These are phyloP conservation scores for Stichodactyla mertensii DNA, from an alignment of 64 coral and sea anemone species.

Conservation along the genomic window DNA sequence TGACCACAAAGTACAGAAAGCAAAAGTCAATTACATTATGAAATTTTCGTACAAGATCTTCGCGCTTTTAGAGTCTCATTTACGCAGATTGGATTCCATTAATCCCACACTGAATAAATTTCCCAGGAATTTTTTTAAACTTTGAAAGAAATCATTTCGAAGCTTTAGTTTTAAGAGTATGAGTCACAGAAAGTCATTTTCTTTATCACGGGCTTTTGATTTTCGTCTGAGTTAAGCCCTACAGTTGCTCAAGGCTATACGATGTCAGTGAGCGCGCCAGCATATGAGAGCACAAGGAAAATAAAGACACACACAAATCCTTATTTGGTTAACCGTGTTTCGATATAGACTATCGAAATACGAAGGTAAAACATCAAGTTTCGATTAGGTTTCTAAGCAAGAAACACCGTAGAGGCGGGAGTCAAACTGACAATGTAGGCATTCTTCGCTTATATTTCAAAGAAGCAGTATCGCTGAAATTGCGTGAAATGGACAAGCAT, in stretches of 20 bases:
- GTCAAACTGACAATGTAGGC: background rate
- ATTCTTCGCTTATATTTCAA: background rate
- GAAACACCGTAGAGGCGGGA: background rate
- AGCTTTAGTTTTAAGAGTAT: background rate
- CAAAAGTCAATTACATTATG: background rate
- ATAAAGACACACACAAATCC: background rate
- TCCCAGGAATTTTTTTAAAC: no score
- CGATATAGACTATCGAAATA: background rate
- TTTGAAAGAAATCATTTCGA: no score
- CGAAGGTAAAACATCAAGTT: background rate
- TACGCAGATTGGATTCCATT: no score
- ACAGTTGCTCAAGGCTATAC: background rate
- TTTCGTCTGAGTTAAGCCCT: background rate
- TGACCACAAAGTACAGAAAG: background rate
- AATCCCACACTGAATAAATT: no score
- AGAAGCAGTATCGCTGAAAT: background rate
- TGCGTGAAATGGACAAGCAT: constrained; percentile 20
- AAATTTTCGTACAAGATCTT: no score
- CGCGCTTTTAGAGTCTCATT: no score
- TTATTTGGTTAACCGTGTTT: background rate
- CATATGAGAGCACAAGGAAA: background rate
- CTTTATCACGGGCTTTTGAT: background rate
- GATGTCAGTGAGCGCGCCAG: background rate
- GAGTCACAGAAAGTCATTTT: background rate
- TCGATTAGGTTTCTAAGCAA: background rate